Conservation (phyloP, 2,888 invertebrate genomes). For the Drosophila barbarae region DNA sequence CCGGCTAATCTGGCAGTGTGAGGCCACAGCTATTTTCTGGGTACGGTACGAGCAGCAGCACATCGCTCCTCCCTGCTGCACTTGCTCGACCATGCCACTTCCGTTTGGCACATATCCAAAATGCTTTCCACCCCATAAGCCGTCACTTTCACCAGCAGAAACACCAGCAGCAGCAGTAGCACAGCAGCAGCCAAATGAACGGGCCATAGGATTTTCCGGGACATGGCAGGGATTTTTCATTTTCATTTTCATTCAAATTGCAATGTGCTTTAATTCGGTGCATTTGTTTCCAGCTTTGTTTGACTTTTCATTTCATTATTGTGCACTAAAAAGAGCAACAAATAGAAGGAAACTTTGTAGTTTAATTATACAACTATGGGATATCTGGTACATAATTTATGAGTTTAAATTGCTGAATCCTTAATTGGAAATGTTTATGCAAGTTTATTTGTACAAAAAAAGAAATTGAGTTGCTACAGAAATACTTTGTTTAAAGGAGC, state of each 20-base stretch:
- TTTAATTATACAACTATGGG: conserved; percentile 1
- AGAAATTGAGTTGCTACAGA: not conserved
- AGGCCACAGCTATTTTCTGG: conserved; percentile 19
- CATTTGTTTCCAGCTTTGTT: conserved; percentile 41
- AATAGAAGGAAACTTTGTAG: not conserved
- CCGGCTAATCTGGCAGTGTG: conserved; percentile 11
- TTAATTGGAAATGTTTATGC: not conserved
- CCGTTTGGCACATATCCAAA: conserved; percentile 62
- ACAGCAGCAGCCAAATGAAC: conserved; percentile 22
- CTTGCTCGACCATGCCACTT: conserved; percentile 38
- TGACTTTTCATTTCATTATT: conserved; percentile 67
- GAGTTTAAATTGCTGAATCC: not conserved
- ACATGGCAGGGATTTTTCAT: conserved; percentile 23
- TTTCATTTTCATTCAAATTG: conserved; percentile 48
- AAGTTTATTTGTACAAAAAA: no score
- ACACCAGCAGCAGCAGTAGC: not conserved
- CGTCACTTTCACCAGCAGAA: conserved; percentile 38
- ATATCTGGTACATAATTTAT: conserved; percentile 6
- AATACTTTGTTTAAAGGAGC: not conserved
- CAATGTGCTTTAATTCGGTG: conserved; percentile 51
- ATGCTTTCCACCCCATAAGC: conserved; percentile 51
- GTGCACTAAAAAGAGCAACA: conserved; percentile 28
- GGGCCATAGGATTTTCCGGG: conserved; percentile 8
- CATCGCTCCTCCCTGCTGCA: conserved; percentile 25
- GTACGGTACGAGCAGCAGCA: not conserved